Percentiles rank a stretch among this genome's conserved stretches.
Conservation (phyloP, 2,797 vertebrate genomes). For the Pteropus rufus region DNA sequence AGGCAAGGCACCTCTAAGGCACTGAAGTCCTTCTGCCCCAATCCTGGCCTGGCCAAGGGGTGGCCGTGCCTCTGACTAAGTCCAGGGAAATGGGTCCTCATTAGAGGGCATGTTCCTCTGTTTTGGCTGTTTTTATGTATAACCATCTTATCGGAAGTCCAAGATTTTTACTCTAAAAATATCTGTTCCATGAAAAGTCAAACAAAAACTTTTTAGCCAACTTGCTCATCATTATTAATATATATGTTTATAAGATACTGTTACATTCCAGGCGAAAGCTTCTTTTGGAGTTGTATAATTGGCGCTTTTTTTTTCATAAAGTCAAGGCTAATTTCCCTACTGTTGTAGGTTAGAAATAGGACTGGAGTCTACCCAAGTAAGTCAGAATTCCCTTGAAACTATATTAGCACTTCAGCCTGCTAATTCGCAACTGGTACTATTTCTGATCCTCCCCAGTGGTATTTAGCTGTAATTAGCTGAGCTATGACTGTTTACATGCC, state of each 20-base stretch:
- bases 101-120: not conserved
- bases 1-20: not conserved
- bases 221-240: not conserved
- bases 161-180: not conserved
- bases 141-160: not conserved
- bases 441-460: not conserved
- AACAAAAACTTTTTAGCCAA: not conserved
- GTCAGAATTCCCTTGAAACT: constrained; percentile 14
- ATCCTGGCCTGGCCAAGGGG: not conserved
- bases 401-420: not conserved
- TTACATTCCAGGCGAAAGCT: not conserved
- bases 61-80: not conserved
- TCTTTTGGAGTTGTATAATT: not conserved
- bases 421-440: not conserved
- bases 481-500: not conserved
- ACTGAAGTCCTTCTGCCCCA: not conserved
- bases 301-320: not conserved
- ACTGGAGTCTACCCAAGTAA: not conserved
- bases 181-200: not conserved
- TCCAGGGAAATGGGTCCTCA: not conserved
- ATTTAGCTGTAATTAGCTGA: not conserved
- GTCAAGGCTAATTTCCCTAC: not conserved
- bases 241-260: not conserved
- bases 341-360: constrained; percentile 37
- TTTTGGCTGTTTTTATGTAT: not conserved